Base-by-base conservation (phyloP, 2,888 invertebrate species). In the Himalopsyche tibetana region DNA sequence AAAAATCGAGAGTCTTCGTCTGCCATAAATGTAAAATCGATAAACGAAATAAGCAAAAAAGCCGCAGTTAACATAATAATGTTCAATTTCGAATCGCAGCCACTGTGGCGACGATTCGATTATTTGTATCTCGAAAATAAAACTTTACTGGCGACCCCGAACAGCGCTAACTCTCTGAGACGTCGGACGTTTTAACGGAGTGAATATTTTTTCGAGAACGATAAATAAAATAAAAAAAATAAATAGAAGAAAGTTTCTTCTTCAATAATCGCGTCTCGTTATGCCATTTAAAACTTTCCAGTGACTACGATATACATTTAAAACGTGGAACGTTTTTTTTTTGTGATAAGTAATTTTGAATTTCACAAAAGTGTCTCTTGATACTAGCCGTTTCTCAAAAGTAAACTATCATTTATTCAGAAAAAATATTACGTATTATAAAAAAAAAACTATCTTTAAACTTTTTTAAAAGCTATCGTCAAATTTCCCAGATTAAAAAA, bases 21-120 rank as follows among this genome's bases (percentile, higher is more conserved):
- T 63, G 28, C 63, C 8, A 63, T 63, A 63, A 63, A 63, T 63
- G 63, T 63, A 63, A 28, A 28, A 63, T 63, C 63, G 63, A 63
- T 63, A 63, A 63, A 63, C 63, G 63, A 63, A 63, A 63, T 63
- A 63, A n/a, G 63, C 63, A 63, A 63, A 63, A 63, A 63, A 63
- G 9, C 63, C 63, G 63, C 63, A 63, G 63, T 63, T 63, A 63
- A 63, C 63, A 63, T 19, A 63, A 63, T 63, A 63, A 63, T 63
- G 63, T 28, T 63, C 63, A 28, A 63, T 63, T 63, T 63, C 9
- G 28, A 19, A 63, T 63, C 63, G 19, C 63, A 63, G 63, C 63
- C 63, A 63, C 19, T 63, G 63, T 63, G 63, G 63, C 63, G 63
- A 28, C 63, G 63, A 63, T 63, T 63, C 63, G 63, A 63, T 63